phyloP scores from a whole-genome alignment of 2,797 vertebrate genomes.

The Heterohyrax brucei region DNA sequence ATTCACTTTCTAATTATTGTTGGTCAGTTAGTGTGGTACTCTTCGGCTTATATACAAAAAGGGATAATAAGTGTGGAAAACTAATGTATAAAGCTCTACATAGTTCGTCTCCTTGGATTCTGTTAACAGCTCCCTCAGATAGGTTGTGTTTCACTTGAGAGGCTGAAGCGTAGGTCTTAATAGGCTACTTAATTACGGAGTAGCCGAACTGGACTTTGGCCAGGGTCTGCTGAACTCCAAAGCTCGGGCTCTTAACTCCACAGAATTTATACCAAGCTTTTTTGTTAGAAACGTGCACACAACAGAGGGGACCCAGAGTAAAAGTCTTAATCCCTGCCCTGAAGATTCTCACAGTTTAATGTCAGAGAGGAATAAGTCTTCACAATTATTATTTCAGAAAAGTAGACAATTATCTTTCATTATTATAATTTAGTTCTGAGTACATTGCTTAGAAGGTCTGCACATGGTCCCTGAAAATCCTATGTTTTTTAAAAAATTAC shows the following conservation, averaged over 20 bases:
- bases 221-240: neutral
- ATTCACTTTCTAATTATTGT: constrained; percentile 26
- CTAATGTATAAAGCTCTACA: constrained; percentile 21
- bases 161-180: neutral
- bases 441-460: neutral
- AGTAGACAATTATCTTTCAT: neutral
- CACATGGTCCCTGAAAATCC: constrained; percentile 20
- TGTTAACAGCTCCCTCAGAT: neutral
- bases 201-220: neutral
- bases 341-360: neutral
- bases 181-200: constrained; percentile 29
- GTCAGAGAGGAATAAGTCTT: neutral
- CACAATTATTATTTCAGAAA: neutral
- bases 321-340: neutral
- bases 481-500: constrained; percentile 18
- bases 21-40: neutral
- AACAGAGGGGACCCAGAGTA: neutral
- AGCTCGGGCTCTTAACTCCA: neutral
- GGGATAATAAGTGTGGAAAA: neutral
- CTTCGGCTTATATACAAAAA: neutral
- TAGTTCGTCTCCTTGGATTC: neutral
- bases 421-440: neutral
- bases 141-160: neutral
- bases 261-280: neutral
- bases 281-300: neutral